Evolutionary conservation across 2,113 vertebrate species (phyloP), one percentile per base, ranked within the genome.

Genomic region (Hyla sarda): DNA sequence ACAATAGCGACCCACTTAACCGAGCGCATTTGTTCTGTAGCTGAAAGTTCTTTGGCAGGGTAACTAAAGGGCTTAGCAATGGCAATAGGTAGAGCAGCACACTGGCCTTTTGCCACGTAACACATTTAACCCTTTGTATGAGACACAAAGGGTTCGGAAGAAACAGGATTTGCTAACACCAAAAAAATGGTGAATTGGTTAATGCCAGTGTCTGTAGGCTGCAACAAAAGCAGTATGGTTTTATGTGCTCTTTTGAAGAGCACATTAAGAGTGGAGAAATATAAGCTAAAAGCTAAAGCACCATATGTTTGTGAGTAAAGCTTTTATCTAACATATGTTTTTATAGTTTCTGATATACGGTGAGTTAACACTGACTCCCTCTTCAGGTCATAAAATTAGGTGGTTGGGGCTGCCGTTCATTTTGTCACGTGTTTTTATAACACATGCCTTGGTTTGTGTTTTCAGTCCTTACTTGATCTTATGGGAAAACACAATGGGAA

Each of bases 1-100:
- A 81, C 56, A 45, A 62, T 81, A 81, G 78, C 56, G 13, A 65
- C 78, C 78, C 78, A 81, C 78, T 81, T 81, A 60, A 65, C 21
- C 34, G 37, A 19, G 58, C 78, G 45, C 77, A 80, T 80, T 80
- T 81, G 56, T 65, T 65, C 78, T 81, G 21, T 47, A 65, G 34
- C 78, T 81, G 21, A 56, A 65, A 81, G 78, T 81, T 81, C 56
- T 81, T 81, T 81, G 78, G 56, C 78, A 65, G 78, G 56, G 65
- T 62, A 81, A 47, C 56, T 45, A 21, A 65, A 80, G 37, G n/a
- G 54, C 58, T 65, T 65, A 65, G 56, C 8, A 4, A 81, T 65
- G 78, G 56, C 78, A 65, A 45, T 81, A 65, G 78, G 56, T 81
- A 65, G 52, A 81, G 78, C 25, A 81, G 78, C 16, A 58, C 7